Base-by-base conservation (phyloP, 2,797 vertebrate genomes). In the Xenops minutus region DNA sequence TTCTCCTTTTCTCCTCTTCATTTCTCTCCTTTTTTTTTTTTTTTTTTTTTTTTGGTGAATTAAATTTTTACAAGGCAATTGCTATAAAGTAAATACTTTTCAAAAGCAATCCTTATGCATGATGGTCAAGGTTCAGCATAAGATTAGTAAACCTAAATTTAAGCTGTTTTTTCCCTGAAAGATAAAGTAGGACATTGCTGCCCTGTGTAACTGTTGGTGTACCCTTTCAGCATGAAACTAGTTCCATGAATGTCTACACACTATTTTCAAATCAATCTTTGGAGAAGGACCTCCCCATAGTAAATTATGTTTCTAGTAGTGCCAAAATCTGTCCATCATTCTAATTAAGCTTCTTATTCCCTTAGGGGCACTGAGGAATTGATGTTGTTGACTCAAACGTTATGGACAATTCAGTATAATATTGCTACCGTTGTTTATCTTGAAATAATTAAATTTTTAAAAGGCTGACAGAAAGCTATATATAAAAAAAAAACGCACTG, bases 241-340 rank as follows among this genome's bases (percentile, higher is more conserved):
- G 16, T 18, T 66, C 12, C 24, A 21, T 67, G 36, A 46, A 21
- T 64, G 9, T 22, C 15, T 49, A 30, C 9, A 34, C 10, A 15
- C 8, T 26, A 12, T 66, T 30, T 77, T 62, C 37, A 66, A 23
- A 13, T 23, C 12, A 83, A 14, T 30, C 27, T 54, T 85, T 56
- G 19, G 41, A 73, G 61, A 46, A 77, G 10, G 13, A 69, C 5
- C 8, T 66, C 16, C 30, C 16, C 0, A 0, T 12, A 32, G 26
- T 29, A 63, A 80, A 71, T 15, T 21, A 16, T 24, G 24, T 12
- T 55, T 80, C 29, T 58, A 62, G 3, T 26, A 69, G 19, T 16
- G 21, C 10, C 48, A 83, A 73, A 85, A 69, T 62, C 19, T 61
- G 12, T 59, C 44, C 21, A 20, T 43, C n/a, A 26, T 74, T 69